A percentile compares a stretch with the other conserved stretches of the same genome.
These are phyloP conservation scores for Anarsia innoxiella DNA, from an alignment of 2,888 invertebrate genomes.

Conservation along the genomic window DNA sequence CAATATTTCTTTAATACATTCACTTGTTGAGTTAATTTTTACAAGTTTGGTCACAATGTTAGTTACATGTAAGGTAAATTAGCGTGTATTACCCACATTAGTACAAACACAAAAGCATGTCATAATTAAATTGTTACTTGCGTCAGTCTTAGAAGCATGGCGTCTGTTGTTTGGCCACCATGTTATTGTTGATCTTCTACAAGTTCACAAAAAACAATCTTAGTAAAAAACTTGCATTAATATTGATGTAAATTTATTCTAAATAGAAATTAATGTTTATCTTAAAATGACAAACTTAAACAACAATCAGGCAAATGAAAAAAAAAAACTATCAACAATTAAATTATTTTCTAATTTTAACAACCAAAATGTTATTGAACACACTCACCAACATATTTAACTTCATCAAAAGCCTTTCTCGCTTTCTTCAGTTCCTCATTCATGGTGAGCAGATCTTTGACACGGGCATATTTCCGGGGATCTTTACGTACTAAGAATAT, in stretches of 20 bases:
- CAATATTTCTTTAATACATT: too few species aligned
- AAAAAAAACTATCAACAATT: neutral
- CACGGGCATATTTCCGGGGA: slow-evolving; percentile 95
- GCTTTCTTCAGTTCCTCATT: slow-evolving; percentile 99
- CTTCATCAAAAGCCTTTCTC: slow-evolving; percentile 99
- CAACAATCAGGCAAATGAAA: neutral
- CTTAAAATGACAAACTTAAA: neutral
- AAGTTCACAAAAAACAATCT: slow-evolving; percentile 44
- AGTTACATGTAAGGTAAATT: too few species aligned
- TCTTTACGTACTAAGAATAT: slow-evolving; percentile 97
- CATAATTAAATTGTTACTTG: slow-evolving; percentile 65
- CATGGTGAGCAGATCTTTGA: slow-evolving; percentile 97
- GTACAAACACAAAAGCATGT: slow-evolving; percentile 50
- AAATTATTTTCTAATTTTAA: too few species aligned
- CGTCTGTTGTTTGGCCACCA: slow-evolving; percentile 46
- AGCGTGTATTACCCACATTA: too few species aligned
- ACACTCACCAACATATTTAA: slow-evolving; percentile 93
- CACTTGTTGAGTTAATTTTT: too few species aligned
- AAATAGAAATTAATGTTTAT: too few species aligned
- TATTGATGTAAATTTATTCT: too few species aligned
- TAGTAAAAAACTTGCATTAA: too few species aligned
- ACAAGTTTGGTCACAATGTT: too few species aligned
- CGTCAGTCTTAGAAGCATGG: slow-evolving; percentile 68
- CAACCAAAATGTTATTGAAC: too few species aligned
- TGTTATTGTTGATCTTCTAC: slow-evolving; percentile 71